phyloP scores from a whole-genome alignment of 1,140 invertebrate species.

The Papilio polytes region DNA sequence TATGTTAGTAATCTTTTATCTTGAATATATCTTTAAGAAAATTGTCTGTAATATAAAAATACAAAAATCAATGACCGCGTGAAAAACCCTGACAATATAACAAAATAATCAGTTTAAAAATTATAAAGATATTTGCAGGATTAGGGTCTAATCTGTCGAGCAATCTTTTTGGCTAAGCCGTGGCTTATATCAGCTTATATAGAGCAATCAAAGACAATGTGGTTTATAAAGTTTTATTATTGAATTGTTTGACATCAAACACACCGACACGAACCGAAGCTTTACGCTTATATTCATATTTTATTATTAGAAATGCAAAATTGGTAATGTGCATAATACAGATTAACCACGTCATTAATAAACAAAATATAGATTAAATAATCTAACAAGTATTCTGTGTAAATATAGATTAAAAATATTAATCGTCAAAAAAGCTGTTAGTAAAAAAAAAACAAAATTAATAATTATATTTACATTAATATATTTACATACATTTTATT shows the following conservation, averaged over 20 bases:
- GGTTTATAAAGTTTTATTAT: slow-evolving; percentile 25
- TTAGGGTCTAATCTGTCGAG: not conserved
- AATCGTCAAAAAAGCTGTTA: not conserved
- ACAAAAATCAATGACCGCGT: slow-evolving; percentile 12
- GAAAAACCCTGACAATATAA: not conserved
- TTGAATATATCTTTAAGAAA: not conserved
- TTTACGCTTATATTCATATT: not conserved
- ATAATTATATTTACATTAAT: slow-evolving; percentile 16
- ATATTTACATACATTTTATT: not conserved
- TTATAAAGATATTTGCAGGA: not conserved
- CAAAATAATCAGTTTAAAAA: not conserved
- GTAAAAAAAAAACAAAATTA: not conserved
- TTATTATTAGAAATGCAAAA: not conserved
- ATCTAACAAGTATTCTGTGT: too few relatives aligned
- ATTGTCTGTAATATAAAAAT: not conserved
- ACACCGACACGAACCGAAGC: slow-evolving; percentile 16
- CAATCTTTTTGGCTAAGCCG: slow-evolving; percentile 3
- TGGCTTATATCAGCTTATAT: slow-evolving; percentile 30
- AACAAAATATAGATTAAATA: too few relatives aligned
- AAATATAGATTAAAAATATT: too few relatives aligned
- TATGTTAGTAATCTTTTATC: not conserved
- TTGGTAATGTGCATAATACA: not conserved
- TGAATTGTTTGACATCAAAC: slow-evolving; percentile 20
- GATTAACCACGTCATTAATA: too few relatives aligned
- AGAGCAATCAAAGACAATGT: slow-evolving; percentile 44